Evolutionary conservation across 2,113 vertebrate species (phyloP).

Genomic region (Arothron firmamentum): DNA sequence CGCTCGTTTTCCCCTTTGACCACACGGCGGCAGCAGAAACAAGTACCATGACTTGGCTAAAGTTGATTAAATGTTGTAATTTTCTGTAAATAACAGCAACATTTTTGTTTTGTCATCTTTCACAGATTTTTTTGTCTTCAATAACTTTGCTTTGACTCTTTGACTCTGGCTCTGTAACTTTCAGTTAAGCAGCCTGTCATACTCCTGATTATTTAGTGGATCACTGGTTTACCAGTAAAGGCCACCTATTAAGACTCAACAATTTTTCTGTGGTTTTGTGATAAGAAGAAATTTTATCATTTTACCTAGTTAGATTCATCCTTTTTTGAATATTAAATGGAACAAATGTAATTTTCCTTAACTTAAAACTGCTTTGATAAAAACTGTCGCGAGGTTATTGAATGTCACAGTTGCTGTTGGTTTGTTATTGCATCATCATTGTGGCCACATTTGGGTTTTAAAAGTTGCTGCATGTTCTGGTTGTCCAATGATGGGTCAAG

Average conservation of each 20-base stretch:
- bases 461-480: too few relatives aligned
- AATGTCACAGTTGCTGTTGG: neutral
- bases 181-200: neutral
- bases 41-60: neutral
- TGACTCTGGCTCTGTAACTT: neutral
- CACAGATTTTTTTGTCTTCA: neutral
- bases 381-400: neutral
- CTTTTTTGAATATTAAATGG: neutral
- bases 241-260: too few relatives aligned
- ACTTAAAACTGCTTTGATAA: neutral
- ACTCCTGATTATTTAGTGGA: neutral
- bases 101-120: neutral
- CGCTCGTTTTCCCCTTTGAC: neutral
- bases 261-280: too few relatives aligned
- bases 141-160: neutral
- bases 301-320: neutral
- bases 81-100: neutral
- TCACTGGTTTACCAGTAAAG: neutral
- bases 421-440: too few relatives aligned
- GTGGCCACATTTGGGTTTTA: too few relatives aligned
- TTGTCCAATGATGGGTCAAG: too few relatives aligned
- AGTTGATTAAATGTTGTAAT: neutral
- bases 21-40: slow-evolving; percentile 16
- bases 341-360: neutral
- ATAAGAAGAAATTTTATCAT: neutral